These are phyloP conservation scores for Brachystomella parvula DNA, from an alignment of 1,140 invertebrate genomes.

Conservation along the genomic window DNA sequence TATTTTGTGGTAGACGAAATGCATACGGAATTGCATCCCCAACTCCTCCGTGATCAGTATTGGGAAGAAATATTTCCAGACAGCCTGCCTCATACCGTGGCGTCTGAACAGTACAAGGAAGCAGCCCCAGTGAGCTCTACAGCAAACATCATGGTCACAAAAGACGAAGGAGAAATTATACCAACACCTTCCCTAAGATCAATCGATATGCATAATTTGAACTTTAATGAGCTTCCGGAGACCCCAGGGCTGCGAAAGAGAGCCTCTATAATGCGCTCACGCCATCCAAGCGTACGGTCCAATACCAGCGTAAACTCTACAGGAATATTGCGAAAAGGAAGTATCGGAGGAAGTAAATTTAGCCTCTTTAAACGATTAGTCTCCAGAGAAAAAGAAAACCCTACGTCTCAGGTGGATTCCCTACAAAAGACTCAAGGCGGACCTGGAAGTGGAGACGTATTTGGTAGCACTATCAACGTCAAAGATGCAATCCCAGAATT, in stretches of 20 bases:
- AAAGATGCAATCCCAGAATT: not conserved
- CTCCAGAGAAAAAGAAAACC: slow-evolving; percentile 6
- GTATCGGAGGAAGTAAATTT: not conserved
- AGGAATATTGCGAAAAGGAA: not conserved
- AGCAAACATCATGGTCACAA: slow-evolving; percentile 65
- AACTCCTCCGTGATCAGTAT: slow-evolving; percentile 75
- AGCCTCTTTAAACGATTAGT: slow-evolving; percentile 2
- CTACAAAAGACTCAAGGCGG: not conserved
- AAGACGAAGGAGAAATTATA: slow-evolving; percentile 41
- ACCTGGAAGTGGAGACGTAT: not conserved
- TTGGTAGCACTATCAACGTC: not conserved
- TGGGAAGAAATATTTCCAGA: slow-evolving; percentile 80
- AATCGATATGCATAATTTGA: not conserved
- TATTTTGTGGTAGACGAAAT: slow-evolving; percentile 90
- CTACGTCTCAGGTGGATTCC: too few relatives aligned
- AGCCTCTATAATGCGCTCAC: not conserved
- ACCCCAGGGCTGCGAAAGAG: not conserved
- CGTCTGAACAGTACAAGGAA: slow-evolving; percentile 64
- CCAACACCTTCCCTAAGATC: slow-evolving; percentile 13
- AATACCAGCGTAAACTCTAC: not conserved
- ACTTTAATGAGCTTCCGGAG: not conserved
- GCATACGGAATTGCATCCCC: slow-evolving; percentile 75
- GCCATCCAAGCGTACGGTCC: not conserved
- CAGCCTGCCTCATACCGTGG: slow-evolving; percentile 74
- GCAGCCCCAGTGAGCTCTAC: slow-evolving; percentile 73